Base-by-base conservation (phyloP, 2,113 vertebrate genomes). In the Camarhynchus parvulus region DNA sequence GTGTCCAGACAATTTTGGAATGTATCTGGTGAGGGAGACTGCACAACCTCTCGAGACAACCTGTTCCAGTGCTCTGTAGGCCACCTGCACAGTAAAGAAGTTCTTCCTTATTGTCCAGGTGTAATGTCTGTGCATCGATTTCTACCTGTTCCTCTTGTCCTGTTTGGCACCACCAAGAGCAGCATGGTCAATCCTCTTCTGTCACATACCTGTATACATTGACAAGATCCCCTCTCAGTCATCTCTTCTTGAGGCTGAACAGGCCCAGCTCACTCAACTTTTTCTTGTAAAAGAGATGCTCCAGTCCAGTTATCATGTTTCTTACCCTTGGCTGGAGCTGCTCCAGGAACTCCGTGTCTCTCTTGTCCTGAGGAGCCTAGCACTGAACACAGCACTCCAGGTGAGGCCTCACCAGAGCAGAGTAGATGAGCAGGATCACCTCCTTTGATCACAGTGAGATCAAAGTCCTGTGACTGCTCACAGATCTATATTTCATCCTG, bases 161-260 rank as follows among this genome's bases (percentile, higher is more conserved):
- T 56, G 12, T 47, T 64, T 2, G 6, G 7, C 17, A 31, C 31
- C 21, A 27, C 25, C 0, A 1, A 41, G 28, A n/a, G 12, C 11
- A 64, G 31, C 49, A 25, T 49, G 17, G 58, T 64, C 21, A 21
- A 25, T 56, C 17, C 25, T 35, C 35, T 52, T 25, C 21, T 35
- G 27, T 64, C 13, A 35, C 21, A 49, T 25, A 35, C 7, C 33
- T 42, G 7, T 15, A 16, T 12, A 27, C 8, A 27, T 7, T 21
- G 49, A 35, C 8, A 11, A 64, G 11, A 25, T 49, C 7, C 11
- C 11, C 33, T 56, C 31, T 64, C 21, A 63, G 24, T 56, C 11
- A 21, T 73, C 41, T 30, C 20, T 70, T 62, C 39, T 21, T 8
- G 16, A 35, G 33, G 56, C 4, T 47, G 33, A 55, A 70, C 2